phyloP scores from a whole-genome alignment of 2,888 invertebrate species.

The Linyphia triangularis region DNA sequence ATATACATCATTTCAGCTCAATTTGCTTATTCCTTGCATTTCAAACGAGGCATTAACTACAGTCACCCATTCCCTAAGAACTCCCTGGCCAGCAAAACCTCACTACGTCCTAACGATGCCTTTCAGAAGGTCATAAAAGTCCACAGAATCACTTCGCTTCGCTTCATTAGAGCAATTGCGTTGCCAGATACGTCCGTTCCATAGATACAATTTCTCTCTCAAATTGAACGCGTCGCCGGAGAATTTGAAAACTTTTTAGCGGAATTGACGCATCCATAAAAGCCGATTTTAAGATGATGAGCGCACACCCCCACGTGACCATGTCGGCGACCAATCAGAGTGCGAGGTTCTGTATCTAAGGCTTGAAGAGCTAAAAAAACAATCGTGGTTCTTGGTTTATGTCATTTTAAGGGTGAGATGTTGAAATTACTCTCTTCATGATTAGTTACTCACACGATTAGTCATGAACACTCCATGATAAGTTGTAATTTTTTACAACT shows the following conservation, averaged over 20 bases:
- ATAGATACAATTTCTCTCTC: constrained; percentile 31
- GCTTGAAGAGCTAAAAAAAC: not conserved
- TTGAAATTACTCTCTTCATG: not conserved
- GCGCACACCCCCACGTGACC: not conserved
- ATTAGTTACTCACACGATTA: too few relatives aligned
- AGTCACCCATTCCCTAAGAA: not conserved
- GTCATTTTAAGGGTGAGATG: not conserved
- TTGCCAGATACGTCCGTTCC: not conserved
- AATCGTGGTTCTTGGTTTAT: not conserved
- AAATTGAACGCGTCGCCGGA: not conserved
- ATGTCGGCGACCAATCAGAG: constrained; percentile 3
- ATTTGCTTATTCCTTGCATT: not conserved
- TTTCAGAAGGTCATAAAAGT: not conserved
- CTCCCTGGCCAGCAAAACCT: not conserved
- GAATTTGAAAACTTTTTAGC: constrained; percentile 36
- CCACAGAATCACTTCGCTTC: not conserved
- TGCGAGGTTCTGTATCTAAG: constrained; percentile 13
- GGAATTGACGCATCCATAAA: not conserved
- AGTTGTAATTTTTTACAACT: too few relatives aligned
- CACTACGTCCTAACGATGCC: not conserved
- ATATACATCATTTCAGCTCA: not conserved
- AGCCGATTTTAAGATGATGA: not conserved
- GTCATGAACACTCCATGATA: too few relatives aligned
- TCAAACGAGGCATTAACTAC: not conserved
- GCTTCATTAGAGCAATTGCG: constrained; percentile 30